A percentile compares a stretch with the other conserved stretches of the same genome.
phyloP scores from a whole-genome alignment of 2,888 invertebrate genomes.

The Athalia circularis region DNA sequence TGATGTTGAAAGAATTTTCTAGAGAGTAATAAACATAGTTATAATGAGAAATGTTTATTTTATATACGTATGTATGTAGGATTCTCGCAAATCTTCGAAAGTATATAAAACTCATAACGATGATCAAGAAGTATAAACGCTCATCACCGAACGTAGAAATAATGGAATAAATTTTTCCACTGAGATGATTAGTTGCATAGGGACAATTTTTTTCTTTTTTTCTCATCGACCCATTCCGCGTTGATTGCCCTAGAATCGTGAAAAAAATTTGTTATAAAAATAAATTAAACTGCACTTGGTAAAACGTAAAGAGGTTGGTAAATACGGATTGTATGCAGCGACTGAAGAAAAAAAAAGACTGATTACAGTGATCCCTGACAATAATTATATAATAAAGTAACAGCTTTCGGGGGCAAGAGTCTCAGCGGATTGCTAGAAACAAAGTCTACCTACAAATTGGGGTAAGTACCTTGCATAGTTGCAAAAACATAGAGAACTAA shows the following conservation, averaged over 20 bases:
- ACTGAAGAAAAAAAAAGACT: constrained; percentile 15
- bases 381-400: constrained; percentile 34
- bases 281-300: constrained; percentile 17
- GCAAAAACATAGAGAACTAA: not conserved
- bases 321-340: not conserved
- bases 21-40: too few species aligned
- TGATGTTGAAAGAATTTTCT: too few species aligned
- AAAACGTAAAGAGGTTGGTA: constrained; percentile 24
- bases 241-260: not conserved
- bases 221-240: not conserved
- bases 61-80: too few species aligned
- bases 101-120: too few species aligned
- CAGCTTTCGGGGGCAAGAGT: not conserved
- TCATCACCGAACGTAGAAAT: not conserved
- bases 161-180: not conserved
- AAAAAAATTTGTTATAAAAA: constrained; percentile 6
- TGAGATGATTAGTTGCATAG: not conserved
- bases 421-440: constrained; percentile 17
- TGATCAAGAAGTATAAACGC: not conserved
- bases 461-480: constrained; percentile 2
- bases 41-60: too few species aligned
- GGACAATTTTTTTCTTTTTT: not conserved
- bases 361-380: constrained; percentile 31
- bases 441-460: constrained; percentile 22
- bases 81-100: too few species aligned